These are phyloP conservation scores for Dipodomys stephensi DNA, from an alignment of 2,113 vertebrate genomes.

Conservation along the genomic window DNA sequence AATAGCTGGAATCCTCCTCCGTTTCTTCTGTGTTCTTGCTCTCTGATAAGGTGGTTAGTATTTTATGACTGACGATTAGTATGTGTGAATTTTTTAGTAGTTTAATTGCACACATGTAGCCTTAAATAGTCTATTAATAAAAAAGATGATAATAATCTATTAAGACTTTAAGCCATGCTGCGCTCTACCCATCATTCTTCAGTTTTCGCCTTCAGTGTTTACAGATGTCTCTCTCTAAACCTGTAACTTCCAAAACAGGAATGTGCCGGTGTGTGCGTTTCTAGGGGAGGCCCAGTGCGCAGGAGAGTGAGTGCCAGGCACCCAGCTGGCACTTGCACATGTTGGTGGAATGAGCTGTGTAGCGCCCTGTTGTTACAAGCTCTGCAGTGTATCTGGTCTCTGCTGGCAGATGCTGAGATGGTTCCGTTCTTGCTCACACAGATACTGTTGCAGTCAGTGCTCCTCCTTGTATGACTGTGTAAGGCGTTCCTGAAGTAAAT, in stretches of 20 bases:
- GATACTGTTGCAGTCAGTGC: rapidly evolving
- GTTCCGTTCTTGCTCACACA: background rate
- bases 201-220: background rate
- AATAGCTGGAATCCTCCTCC: background rate
- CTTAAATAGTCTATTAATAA: too few relatives aligned
- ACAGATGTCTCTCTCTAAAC: background rate
- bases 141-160: too few relatives aligned
- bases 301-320: too few relatives aligned
- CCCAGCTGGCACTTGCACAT: background rate
- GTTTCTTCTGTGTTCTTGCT: background rate
- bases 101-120: background rate
- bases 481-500: background rate
- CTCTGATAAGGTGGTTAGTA: background rate
- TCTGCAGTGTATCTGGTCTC: background rate
- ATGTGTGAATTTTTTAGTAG: background rate
- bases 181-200: background rate
- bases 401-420: background rate
- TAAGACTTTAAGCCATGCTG: background rate
- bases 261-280: background rate
- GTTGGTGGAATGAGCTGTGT: background rate
- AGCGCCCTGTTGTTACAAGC: too few relatives aligned
- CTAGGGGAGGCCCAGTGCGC: background rate
- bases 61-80: background rate
- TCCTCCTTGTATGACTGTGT: background rate
- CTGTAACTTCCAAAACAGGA: too few relatives aligned